Base-by-base conservation (phyloP, 2,888 invertebrate species). In the Catocala sponsa region DNA sequence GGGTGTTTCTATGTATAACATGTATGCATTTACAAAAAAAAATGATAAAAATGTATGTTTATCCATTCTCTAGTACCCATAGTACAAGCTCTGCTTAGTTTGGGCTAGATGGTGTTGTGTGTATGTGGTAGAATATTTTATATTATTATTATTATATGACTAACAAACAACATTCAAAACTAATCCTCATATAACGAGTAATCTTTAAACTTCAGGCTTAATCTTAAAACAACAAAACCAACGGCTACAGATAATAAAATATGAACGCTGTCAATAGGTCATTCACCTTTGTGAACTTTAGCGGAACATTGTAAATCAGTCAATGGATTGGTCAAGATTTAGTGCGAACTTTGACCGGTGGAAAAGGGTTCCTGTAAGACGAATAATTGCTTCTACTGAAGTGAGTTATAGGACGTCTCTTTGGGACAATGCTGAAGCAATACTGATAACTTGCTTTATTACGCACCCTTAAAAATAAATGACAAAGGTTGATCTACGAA, bases 221-320 rank as follows among this genome's bases (percentile, higher is more conserved):
- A 50, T 35, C 35, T 42, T 9, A 47, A 47, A 47, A 47, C 47
- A 7, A 6, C 15, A 12, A 51, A n/a, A 38, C 12, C 35, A 32
- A 41, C 12, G 13, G 4, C 32, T 12, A 15, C n/a, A 53, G 25
- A 35, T 51, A 53, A 50, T 72, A 44, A 65, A 63, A 64, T 54
- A 70, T 70, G 53, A 49, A 66, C 41, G 54, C 59, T 70, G 69
- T 74, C 70, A 70, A 79, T 75, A 70, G 77, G 70, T 76, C 80
- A 55, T 62, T 72, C 56, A 74, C 74, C 72, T 72, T 49, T 55
- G 9, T 56, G 43, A 62, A 69, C 65, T 75, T 72, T 55, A 13
- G 35, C 52, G 15, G 44, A 38, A 55, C 55, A 55, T 68, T 70
- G 73, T 78, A 74, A 80, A 76, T 79, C 74, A 77, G 66, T 51